Evolutionary conservation across 2,888 invertebrate genomes (phyloP).

Genomic region (Allolobophora icterica): DNA sequence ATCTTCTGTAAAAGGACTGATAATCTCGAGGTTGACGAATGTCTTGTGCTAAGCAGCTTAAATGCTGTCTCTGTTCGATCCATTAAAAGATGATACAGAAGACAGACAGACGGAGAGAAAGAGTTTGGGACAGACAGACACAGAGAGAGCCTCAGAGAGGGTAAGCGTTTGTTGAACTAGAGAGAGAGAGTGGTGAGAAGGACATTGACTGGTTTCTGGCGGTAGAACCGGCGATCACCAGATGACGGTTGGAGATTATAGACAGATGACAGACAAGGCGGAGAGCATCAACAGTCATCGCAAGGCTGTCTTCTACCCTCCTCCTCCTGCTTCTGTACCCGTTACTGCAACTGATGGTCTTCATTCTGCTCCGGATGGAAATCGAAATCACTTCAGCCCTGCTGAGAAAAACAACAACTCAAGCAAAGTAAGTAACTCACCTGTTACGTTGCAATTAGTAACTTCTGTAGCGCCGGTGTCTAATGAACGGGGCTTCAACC

Average conservation of each 20-base stretch:
- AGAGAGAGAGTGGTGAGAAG: neutral
- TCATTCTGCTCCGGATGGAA: neutral
- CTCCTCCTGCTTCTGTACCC: neutral
- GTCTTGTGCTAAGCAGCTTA: too few relatives aligned
- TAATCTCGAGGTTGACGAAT: too few relatives aligned
- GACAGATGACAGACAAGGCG: neutral
- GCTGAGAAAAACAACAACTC: neutral
- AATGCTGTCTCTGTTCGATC: too few relatives aligned
- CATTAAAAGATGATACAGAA: too few relatives aligned
- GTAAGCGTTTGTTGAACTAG: too few relatives aligned
- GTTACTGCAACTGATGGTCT: neutral
- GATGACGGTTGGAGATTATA: conserved; percentile 17
- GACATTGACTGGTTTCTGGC: neutral
- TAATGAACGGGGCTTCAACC: too few relatives aligned
- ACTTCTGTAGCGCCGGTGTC: too few relatives aligned
- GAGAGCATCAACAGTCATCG: too few relatives aligned
- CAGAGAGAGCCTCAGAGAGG: neutral
- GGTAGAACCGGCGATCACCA: neutral
- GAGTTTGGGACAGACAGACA: too few relatives aligned
- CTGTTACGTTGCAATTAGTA: too few relatives aligned
- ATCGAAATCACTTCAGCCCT: neutral
- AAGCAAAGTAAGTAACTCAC: neutral
- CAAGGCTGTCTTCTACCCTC: neutral
- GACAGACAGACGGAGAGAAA: too few relatives aligned
- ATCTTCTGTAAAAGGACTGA: too few relatives aligned